Evolutionary conservation across 2,888 invertebrate genomes (phyloP).

Genomic region (Metallyticus violacea): DNA sequence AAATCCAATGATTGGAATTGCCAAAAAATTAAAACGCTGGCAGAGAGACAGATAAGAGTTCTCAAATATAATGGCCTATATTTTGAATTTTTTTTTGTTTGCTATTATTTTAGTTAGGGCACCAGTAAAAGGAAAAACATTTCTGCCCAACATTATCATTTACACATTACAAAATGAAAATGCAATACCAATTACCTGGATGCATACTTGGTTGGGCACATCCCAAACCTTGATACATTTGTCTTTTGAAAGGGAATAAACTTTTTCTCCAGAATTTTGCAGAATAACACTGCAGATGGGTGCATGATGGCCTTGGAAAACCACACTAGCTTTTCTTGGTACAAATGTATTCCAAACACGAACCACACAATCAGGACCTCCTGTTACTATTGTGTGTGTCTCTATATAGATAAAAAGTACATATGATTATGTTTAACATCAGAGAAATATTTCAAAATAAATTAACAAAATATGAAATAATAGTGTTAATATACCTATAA

Average conservation of each 20-base stretch:
- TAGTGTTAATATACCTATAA: too few relatives aligned
- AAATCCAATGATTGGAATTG: too few relatives aligned
- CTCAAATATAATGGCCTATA: too few relatives aligned
- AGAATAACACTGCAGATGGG: constrained; percentile 65
- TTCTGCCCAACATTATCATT: too few relatives aligned
- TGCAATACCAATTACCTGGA: constrained; percentile 53
- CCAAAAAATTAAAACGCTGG: too few relatives aligned
- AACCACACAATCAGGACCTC: constrained; percentile 68
- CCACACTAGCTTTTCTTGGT: constrained; percentile 60
- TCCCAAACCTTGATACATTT: constrained; percentile 77
- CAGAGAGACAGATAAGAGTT: too few relatives aligned
- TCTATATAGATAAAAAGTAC: constrained; percentile 42
- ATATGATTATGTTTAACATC: background rate
- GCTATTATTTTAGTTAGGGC: too few relatives aligned
- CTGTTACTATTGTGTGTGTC: constrained; percentile 57
- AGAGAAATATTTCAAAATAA: background rate
- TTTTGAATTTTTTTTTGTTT: too few relatives aligned
- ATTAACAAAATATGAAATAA: background rate
- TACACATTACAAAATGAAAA: too few relatives aligned
- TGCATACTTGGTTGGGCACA: constrained; percentile 59
- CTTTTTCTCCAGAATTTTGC: constrained; percentile 61
- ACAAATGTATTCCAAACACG: constrained; percentile 81
- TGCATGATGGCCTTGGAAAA: constrained; percentile 68
- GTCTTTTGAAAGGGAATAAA: constrained; percentile 71
- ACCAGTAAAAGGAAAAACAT: too few relatives aligned